A percentile compares a stretch with the other conserved stretches of the same genome.
These are phyloP conservation scores for Agrotis ipsilon DNA, from an alignment of 2,888 invertebrate species.

Conservation along the genomic window DNA sequence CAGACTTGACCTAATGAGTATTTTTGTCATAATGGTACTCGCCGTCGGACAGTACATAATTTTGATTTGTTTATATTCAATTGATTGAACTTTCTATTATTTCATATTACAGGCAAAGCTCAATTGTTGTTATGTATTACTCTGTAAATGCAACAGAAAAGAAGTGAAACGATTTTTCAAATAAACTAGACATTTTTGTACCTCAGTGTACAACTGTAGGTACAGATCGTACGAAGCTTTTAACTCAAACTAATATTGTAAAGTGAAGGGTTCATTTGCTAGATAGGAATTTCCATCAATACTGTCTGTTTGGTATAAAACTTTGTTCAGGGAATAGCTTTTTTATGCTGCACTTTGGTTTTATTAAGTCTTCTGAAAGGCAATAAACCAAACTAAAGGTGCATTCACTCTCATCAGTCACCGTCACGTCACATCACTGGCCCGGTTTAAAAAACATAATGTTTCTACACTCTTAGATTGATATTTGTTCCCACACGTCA, in stretches of 20 bases:
- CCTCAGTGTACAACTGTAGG: too few species aligned
- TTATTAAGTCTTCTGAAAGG: neutral
- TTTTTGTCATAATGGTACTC: too few species aligned
- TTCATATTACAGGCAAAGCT: neutral
- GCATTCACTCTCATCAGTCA: too few species aligned
- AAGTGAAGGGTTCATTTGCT: conserved; percentile 38
- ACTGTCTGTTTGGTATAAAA: conserved; percentile 1
- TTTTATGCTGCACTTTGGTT: conserved; percentile 4
- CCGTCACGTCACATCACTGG: too few species aligned
- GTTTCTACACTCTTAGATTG: too few species aligned
- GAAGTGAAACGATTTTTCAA: conserved; percentile 35
- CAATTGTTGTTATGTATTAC: conserved; percentile 27
- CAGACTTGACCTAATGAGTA: too few species aligned
- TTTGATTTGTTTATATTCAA: too few species aligned
- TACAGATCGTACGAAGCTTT: conserved; percentile 40
- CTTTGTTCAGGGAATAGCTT: conserved; percentile 19
- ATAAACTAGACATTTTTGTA: conserved; percentile 36
- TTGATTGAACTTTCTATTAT: conserved; percentile 9
- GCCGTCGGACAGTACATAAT: too few species aligned
- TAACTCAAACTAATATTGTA: conserved; percentile 28
- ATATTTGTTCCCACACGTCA: too few species aligned
- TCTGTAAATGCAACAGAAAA: conserved; percentile 11
- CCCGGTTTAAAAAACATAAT: too few species aligned
- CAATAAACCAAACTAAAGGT: neutral
- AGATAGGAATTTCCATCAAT: conserved; percentile 17